Conservation (phyloP, 2,888 invertebrate genomes). For the Suillia variegata region DNA sequence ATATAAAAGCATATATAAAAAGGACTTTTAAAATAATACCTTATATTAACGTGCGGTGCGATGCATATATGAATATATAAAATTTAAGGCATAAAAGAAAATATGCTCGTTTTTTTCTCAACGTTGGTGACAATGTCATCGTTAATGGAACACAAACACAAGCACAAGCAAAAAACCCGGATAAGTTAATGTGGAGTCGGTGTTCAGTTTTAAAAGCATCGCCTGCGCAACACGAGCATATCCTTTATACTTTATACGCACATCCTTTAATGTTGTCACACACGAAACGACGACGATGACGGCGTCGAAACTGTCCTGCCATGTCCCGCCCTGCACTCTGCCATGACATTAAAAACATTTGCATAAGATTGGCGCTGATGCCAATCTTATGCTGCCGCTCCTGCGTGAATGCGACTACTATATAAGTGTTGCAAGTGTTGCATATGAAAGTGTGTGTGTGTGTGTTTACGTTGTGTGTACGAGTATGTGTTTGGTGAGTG, state of each 20-base stretch:
- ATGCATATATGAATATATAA: no score
- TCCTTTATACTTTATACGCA: not conserved
- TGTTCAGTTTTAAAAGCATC: slow-evolving; percentile 46
- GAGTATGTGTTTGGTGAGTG: not conserved
- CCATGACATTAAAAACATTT: not conserved
- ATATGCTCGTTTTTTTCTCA: no score
- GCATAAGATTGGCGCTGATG: not conserved
- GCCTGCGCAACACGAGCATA: not conserved
- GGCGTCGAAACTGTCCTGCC: not conserved
- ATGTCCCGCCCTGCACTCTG: not conserved
- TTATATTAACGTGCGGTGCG: no score
- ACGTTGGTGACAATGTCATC: not conserved
- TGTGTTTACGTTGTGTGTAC: not conserved
- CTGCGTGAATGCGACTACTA: no score
- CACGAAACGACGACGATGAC: no score
- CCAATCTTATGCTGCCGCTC: not conserved
- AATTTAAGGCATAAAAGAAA: no score
- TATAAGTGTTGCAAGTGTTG: no score
- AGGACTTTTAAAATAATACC: no score
- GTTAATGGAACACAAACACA: slow-evolving; percentile 45
- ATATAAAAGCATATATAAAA: no score
- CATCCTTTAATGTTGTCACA: no score
- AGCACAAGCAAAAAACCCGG: no score
- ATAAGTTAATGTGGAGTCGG: slow-evolving; percentile 51
- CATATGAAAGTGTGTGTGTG: not conserved